Conservation (phyloP, 2,888 invertebrate species). For the Neoscelio sp. region DNA sequence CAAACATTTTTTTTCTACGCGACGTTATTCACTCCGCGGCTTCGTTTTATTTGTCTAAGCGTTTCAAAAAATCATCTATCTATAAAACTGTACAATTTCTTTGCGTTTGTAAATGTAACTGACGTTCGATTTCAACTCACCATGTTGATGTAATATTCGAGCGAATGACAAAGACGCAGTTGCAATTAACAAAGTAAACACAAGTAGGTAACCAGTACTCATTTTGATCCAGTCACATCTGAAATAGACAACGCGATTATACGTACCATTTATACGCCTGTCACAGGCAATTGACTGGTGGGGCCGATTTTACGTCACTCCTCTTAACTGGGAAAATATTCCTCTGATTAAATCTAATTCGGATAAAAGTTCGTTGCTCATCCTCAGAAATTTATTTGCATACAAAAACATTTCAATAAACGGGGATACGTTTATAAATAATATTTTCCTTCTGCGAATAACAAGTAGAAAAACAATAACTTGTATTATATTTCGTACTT, state of each 20-base stretch:
- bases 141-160: conserved; percentile 32
- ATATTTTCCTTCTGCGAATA: too few species aligned
- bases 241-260: conserved; percentile 52
- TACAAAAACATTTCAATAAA: background rate
- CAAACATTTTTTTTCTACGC: too few species aligned
- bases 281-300: conserved; percentile 37
- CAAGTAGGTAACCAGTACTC: conserved; percentile 34
- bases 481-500: too few species aligned
- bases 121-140: conserved; percentile 19
- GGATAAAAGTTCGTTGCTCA: conserved; percentile 3
- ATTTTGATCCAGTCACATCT: conserved; percentile 49
- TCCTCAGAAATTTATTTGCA: background rate
- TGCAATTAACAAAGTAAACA: conserved; percentile 34
- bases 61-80: too few species aligned
- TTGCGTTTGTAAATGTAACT: background rate
- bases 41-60: too few species aligned
- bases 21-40: too few species aligned
- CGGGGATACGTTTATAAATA: too few species aligned
- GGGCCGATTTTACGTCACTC: conserved; percentile 51
- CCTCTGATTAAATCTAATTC: conserved; percentile 35
- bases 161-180: conserved; percentile 11
- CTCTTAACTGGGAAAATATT: conserved; percentile 30
- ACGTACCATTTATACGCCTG: conserved; percentile 46
- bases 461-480: too few species aligned
- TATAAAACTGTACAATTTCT: too few species aligned